These are phyloP conservation scores for Drosophila sp. DNA, from an alignment of 1,140 invertebrate genomes.

Conservation along the genomic window DNA sequence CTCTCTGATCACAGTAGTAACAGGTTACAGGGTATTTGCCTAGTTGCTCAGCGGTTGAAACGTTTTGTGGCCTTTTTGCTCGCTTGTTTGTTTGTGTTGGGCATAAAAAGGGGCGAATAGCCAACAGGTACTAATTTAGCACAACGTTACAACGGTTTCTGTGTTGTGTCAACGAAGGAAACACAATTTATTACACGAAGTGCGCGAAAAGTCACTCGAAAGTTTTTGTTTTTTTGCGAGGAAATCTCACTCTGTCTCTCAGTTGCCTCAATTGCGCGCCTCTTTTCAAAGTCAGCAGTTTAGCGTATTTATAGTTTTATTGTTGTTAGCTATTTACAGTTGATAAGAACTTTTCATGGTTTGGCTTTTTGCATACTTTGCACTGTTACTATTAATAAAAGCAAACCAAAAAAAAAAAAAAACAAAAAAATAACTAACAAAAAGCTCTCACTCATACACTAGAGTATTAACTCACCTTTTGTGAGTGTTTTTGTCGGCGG, in stretches of 20 bases:
- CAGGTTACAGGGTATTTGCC: conserved; percentile 27
- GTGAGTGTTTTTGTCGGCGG: conserved; percentile 37
- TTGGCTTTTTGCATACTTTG: conserved; percentile 52
- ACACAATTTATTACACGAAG: conserved; percentile 76
- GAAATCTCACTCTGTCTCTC: conserved; percentile 28
- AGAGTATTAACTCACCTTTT: conserved; percentile 60
- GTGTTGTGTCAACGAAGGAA: conserved; percentile 59
- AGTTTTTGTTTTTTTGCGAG: conserved; percentile 36
- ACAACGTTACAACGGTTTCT: conserved; percentile 56
- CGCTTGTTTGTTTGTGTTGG: conserved; percentile 32
- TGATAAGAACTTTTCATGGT: conserved; percentile 66
- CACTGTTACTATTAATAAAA: conserved; percentile 68
- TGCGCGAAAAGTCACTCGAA: conserved; percentile 67
- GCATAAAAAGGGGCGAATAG: conserved; percentile 48
- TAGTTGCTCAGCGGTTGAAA: conserved; percentile 3
- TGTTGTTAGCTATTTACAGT: conserved; percentile 58
- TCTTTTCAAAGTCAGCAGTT: conserved; percentile 34
- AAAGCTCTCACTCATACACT: conserved; percentile 29
- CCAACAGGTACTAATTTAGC: conserved; percentile 78
- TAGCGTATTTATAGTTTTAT: conserved; percentile 69
- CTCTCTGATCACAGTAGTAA: not conserved
- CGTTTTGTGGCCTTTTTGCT: conserved; percentile 27
- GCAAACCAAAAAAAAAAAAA: conserved; percentile 51
- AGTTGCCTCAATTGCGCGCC: conserved; percentile 28
- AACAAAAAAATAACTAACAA: conserved; percentile 42